Evolutionary conservation across 1,140 invertebrate species (phyloP).

Genomic region (Zaprionus gabonicus): DNA sequence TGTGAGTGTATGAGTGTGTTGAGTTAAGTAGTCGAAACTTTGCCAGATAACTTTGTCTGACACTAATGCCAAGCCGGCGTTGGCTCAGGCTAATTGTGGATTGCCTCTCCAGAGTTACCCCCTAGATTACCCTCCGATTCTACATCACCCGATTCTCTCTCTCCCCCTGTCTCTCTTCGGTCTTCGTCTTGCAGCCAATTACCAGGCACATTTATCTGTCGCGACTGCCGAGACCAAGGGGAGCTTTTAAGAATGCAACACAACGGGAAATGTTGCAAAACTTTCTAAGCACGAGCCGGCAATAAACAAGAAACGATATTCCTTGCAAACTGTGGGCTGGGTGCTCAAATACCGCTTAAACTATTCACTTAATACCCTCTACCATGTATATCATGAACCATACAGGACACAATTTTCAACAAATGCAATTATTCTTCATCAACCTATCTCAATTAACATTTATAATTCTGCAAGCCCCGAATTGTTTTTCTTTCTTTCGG

Average conservation of each 20-base stretch:
- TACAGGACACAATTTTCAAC: neutral
- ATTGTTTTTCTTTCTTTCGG: neutral
- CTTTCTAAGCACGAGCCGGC: slow-evolving; percentile 54
- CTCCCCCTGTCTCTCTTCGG: neutral
- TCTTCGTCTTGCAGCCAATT: slow-evolving; percentile 50
- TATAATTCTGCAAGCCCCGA: neutral
- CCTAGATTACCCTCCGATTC: slow-evolving; percentile 19
- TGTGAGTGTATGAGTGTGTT: slow-evolving; percentile 35
- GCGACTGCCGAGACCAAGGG: slow-evolving; percentile 16
- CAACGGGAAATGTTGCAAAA: slow-evolving; percentile 46
- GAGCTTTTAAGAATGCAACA: slow-evolving; percentile 43
- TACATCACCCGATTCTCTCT: neutral
- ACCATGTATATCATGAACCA: neutral
- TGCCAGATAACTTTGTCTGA: slow-evolving; percentile 66
- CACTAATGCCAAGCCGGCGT: slow-evolving; percentile 65
- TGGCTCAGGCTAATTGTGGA: slow-evolving; percentile 73
- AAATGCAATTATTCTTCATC: neutral
- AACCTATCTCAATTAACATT: no score
- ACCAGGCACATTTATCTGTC: slow-evolving; percentile 66
- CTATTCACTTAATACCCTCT: slow-evolving; percentile 21
- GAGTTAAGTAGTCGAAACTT: slow-evolving; percentile 48
- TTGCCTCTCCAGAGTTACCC: slow-evolving; percentile 6
- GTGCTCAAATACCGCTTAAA: slow-evolving; percentile 25
- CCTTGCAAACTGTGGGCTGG: slow-evolving; percentile 15
- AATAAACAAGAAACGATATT: slow-evolving; percentile 45